Conservation (phyloP, 2,113 vertebrate species). For the Motacilla alba region DNA sequence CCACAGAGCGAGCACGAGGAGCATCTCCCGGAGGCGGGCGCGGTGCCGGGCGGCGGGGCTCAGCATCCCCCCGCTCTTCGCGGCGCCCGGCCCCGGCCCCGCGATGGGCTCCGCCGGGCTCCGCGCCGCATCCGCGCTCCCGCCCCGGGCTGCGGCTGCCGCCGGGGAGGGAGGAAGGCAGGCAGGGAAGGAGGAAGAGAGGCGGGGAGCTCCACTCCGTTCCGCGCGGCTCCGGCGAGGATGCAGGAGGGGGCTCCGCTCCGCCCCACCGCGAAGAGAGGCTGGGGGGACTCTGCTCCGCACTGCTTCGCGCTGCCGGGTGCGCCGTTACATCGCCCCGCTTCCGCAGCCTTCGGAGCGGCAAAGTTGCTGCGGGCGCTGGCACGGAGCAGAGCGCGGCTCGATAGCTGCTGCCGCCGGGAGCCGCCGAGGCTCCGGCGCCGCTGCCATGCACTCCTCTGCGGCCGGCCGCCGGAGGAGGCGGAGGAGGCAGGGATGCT, state of each 20-base stretch:
- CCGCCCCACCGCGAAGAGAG: background rate
- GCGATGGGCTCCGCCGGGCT: background rate
- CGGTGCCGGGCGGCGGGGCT: background rate
- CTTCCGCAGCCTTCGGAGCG: background rate
- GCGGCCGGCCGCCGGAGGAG: background rate
- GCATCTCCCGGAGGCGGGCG: slow-evolving; percentile 29
- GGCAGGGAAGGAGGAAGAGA: background rate
- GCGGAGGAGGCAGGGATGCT: background rate
- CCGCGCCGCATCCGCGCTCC: slow-evolving; percentile 2
- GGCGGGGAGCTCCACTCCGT: background rate
- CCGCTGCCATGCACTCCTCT: background rate
- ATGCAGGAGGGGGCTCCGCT: background rate
- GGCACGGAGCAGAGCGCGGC: background rate
- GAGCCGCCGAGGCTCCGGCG: background rate
- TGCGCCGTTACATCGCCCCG: background rate
- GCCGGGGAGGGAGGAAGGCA: background rate
- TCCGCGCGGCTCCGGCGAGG: background rate
- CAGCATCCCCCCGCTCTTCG: slow-evolving; percentile 25
- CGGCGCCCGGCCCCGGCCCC: background rate
- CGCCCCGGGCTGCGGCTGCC: background rate
- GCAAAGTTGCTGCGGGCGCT: background rate
- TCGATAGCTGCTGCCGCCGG: background rate
- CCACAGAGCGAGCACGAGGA: slow-evolving; percentile 48
- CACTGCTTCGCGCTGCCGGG: background rate
- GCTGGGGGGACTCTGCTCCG: background rate